Evolutionary conservation across 1,140 invertebrate genomes (phyloP), one percentile per base, ranked within the genome.

Genomic region (Drosophila littoralis): DNA sequence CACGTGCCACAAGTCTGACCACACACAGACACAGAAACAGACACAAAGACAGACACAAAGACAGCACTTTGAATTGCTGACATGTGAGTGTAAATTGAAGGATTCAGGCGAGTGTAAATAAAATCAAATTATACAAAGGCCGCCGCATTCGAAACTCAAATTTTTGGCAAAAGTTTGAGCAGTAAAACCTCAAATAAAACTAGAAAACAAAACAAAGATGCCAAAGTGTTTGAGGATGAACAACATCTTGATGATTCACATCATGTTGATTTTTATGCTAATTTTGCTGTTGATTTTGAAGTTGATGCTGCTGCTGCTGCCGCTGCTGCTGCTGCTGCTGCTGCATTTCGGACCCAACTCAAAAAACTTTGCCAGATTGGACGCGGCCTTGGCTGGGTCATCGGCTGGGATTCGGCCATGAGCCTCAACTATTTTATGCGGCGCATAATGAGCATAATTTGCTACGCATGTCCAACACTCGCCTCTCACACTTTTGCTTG

Each of bases 71-170:
- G 51, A 66, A 58, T 58, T 36, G 13, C 69, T 59, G 52, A 66
- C 54, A 72, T 73, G 63, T 72, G 69, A 67, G 66, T 46, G 57
- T 35, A 55, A 74, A 69, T 74, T 74, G 71, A 69, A 68, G 71
- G 50, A 61, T 61, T 74, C 57, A 50, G 71, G 65, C 42, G 40
- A 55, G 36, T 74, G 65, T 57, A 58, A 69, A 74, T 74, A 48
- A 69, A 74, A 74, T 69, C 71, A 69, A 74, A 74, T 69, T 57
- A 74, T 61, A 74, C 70, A 73, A 73, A 73, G 48, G 33, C 40
- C 22, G 52, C 28, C 61, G 52, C 69, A 67, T 13, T 67, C 15
- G 43, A 36, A 36, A 48, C 43, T 38, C 35, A n/a, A 67, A 54
- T 57, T 71, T 55, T 43, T 38, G 15, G 57, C 50, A 22, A 33